Evolutionary conservation across 35 echinoderm and acorn worm species (phyloP).

Genomic region (Holothuria glaberrima): DNA sequence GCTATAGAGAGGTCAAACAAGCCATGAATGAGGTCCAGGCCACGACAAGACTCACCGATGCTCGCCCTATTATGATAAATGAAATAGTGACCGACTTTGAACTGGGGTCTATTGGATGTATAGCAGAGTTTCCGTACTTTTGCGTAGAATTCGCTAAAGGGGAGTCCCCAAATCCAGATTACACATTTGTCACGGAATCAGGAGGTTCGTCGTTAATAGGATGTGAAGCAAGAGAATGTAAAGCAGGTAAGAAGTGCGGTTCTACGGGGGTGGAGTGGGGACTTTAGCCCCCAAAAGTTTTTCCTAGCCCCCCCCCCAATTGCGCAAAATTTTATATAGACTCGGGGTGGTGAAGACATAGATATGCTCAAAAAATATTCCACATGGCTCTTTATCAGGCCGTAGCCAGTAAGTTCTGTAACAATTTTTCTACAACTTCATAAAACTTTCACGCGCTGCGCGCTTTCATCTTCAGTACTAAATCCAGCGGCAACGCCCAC

Average conservation of each 20-base stretch:
- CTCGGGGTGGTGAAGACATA: too few relatives aligned
- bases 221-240: constrained; percentile 13
- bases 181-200: constrained; percentile 1
- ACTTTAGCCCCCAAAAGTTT: too few relatives aligned
- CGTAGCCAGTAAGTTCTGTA: too few relatives aligned
- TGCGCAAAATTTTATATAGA: too few relatives aligned
- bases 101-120: constrained; percentile 18
- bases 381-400: too few relatives aligned
- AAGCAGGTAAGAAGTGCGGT: constrained; percentile 34
- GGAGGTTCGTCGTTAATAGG: not conserved
- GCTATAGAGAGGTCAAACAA: constrained; percentile 8
- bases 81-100: constrained; percentile 33
- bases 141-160: constrained; percentile 37
- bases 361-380: too few relatives aligned
- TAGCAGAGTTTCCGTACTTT: not conserved
- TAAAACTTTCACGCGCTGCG: too few relatives aligned
- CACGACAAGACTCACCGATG: not conserved
- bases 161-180: not conserved
- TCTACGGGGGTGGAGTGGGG: too few relatives aligned
- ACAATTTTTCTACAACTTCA: too few relatives aligned
- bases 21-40: not conserved
- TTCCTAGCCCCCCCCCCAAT: too few relatives aligned
- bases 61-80: not conserved
- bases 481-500: too few relatives aligned
- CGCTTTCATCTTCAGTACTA: too few relatives aligned